A percentile compares a stretch with the other conserved stretches of the same genome.
phyloP scores from a whole-genome alignment of 2,797 vertebrate species.

The Hapalemur alaotrensis region DNA sequence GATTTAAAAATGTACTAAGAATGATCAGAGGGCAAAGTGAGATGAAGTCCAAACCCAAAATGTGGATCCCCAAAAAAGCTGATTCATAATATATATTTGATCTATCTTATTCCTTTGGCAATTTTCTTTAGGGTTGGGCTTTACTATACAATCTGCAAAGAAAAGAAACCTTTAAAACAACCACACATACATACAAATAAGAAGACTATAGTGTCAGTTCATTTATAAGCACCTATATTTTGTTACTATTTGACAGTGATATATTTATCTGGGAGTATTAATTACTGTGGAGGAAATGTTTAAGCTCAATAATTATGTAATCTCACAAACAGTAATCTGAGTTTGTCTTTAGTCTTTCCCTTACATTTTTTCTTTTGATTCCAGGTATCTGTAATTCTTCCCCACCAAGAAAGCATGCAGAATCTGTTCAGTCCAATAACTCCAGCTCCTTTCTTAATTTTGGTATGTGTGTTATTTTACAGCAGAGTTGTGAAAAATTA shows the following conservation, averaged over 20 bases:
- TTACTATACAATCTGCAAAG: conserved; percentile 1
- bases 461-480: conserved; percentile 80
- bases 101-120: background rate
- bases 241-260: background rate
- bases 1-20: background rate
- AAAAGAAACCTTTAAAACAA: background rate
- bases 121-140: conserved; percentile 4
- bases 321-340: conserved; percentile 20
- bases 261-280: conserved; percentile 26
- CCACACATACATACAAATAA: background rate
- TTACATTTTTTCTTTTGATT: conserved; percentile 56
- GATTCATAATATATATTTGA: background rate
- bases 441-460: conserved; percentile 82
- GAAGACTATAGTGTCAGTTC: conserved; percentile 9
- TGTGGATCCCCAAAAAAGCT: background rate
- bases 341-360: conserved; percentile 5
- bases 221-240: conserved; percentile 17
- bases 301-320: conserved; percentile 2
- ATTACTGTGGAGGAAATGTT: conserved; percentile 38
- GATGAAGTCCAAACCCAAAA: background rate
- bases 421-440: conserved; percentile 70
- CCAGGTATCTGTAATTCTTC: conserved; percentile 80
- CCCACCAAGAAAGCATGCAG: conserved; percentile 75
- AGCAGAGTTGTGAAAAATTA: conserved; percentile 14
- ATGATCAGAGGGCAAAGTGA: background rate